Percentiles rank a stretch among this genome's conserved stretches.
phyloP scores from a whole-genome alignment of 2,113 vertebrate species.

The Falco punctatus region DNA sequence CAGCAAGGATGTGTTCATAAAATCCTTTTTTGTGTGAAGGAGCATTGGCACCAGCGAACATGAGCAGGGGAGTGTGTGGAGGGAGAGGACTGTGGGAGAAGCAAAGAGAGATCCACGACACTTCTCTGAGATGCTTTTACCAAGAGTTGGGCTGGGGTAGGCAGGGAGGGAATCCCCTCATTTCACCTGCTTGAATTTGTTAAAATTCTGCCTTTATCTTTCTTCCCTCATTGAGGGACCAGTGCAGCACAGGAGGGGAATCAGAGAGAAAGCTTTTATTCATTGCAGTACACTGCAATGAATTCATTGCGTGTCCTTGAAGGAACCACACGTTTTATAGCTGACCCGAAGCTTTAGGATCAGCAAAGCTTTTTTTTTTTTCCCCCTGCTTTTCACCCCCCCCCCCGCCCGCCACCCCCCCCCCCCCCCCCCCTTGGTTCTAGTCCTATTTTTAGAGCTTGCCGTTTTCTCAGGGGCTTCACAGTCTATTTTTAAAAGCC shows the following conservation, averaged over 20 bases:
- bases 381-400: too few species aligned
- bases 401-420: too few species aligned
- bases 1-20: neutral
- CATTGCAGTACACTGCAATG: neutral
- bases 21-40: neutral
- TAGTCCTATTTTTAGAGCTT: constrained; percentile 61
- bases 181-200: neutral
- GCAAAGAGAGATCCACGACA: neutral
- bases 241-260: neutral
- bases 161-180: neutral
- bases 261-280: neutral
- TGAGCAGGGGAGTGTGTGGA: neutral
- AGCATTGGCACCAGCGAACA: neutral
- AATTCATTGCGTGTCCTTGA: constrained; percentile 33
- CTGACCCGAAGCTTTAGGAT: constrained; percentile 47
- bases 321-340: constrained; percentile 8
- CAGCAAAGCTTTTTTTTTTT: neutral
- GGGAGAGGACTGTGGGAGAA: neutral
- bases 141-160: neutral
- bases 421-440: neutral
- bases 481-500: constrained; percentile 64
- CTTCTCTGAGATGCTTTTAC: neutral
- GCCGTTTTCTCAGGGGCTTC: constrained; percentile 53
- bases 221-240: neutral
- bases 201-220: neutral